Percentiles rank a stretch among this genome's conserved stretches.
These are phyloP conservation scores for Apostichopus parvimensis DNA, from an alignment of 35 echinoderm and acorn worm species.

Conservation along the genomic window DNA sequence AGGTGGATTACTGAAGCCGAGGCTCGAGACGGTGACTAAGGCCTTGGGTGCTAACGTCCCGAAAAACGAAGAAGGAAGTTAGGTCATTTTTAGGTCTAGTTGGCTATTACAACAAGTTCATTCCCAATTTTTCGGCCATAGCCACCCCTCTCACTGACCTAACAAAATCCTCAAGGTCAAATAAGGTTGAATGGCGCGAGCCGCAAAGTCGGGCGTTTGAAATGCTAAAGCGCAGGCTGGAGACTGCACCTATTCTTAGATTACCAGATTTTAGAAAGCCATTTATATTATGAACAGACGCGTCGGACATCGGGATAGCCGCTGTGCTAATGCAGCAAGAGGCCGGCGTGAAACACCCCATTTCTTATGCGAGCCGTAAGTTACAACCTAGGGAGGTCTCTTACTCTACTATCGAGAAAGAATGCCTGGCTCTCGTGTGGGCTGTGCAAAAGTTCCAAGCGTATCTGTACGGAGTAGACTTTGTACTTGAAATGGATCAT, in stretches of 20 bases:
- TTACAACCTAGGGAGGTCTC: constrained; percentile 1
- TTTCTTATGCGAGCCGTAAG: constrained; percentile 40
- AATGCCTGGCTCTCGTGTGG: constrained; percentile 45
- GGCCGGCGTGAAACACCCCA: neutral
- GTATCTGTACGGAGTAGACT: constrained; percentile 22
- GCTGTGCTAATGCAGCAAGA: neutral
- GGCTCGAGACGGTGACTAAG: neutral
- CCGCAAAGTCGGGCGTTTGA: constrained; percentile 24
- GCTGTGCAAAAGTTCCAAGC: constrained; percentile 14
- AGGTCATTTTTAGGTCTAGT: neutral
- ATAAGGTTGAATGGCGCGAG: constrained; percentile 13
- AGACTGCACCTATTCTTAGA: neutral
- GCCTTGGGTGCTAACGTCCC: neutral
- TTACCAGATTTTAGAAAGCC: neutral
- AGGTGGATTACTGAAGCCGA: neutral
- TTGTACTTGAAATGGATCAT: constrained; percentile 43
- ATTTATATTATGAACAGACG: constrained; percentile 29
- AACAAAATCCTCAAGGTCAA: neutral
- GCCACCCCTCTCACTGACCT: constrained; percentile 32
- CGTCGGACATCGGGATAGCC: constrained; percentile 7
- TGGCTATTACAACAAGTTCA: neutral
- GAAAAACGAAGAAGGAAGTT: neutral
- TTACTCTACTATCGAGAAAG: constrained; percentile 39
- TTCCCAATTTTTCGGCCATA: constrained; percentile 12
- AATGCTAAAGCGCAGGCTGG: neutral